Evolutionary conservation across 2,113 vertebrate species (phyloP).

Genomic region (Scopus umbretta): DNA sequence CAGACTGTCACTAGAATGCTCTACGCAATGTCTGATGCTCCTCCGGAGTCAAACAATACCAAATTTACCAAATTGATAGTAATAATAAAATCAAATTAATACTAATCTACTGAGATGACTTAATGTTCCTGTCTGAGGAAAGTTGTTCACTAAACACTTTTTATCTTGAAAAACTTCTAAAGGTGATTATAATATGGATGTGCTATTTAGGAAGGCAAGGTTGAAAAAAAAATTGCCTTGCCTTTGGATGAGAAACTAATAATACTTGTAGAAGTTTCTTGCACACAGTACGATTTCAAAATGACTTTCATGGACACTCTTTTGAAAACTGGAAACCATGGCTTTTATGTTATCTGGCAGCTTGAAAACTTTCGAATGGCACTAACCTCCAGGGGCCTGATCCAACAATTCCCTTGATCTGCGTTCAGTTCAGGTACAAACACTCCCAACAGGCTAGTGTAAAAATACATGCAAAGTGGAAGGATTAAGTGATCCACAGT

Average conservation of each 20-base stretch:
- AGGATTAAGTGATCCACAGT: neutral
- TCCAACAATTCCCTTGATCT: neutral
- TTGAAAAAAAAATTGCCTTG: neutral
- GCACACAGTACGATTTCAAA: neutral
- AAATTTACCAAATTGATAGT: neutral
- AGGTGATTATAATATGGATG: neutral
- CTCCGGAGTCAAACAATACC: neutral
- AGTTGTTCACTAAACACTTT: neutral
- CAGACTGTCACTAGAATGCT: neutral
- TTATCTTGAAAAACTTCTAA: neutral
- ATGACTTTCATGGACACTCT: neutral
- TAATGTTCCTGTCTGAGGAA: neutral
- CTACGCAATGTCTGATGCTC: neutral
- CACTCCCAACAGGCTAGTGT: neutral
- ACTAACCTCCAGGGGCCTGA: neutral
- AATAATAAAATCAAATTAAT: neutral
- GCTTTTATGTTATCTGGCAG: neutral
- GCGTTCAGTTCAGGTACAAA: neutral
- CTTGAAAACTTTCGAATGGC: neutral
- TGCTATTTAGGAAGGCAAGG: neutral
- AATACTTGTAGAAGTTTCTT: neutral
- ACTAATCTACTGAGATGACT: neutral
- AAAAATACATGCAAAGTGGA: neutral
- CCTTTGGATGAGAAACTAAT: neutral
- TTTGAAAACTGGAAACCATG: neutral